Evolutionary conservation across 2,113 vertebrate genomes (phyloP).

Genomic region (Catharus minimus): DNA sequence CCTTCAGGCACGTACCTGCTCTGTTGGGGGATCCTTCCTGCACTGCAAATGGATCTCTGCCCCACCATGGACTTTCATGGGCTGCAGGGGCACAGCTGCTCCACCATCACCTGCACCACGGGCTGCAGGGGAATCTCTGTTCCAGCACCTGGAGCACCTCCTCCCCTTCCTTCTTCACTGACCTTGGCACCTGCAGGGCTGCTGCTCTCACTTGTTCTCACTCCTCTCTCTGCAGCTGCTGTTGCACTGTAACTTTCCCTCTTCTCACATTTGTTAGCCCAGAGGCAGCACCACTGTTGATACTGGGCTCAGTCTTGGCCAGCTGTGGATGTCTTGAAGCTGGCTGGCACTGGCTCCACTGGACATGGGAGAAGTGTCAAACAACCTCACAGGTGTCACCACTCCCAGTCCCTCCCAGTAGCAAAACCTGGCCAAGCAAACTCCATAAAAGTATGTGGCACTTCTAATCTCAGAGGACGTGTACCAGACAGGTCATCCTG

Average conservation of each 20-base stretch:
- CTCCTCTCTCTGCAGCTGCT: neutral
- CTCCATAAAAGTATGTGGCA: neutral
- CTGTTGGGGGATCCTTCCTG: neutral
- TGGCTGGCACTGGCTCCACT: fast-evolving
- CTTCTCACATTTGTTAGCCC: too few species aligned
- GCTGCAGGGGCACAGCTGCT: neutral
- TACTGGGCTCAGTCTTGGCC: fast-evolving
- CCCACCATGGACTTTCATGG: neutral
- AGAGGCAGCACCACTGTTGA: fast-evolving
- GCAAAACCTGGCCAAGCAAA: neutral
- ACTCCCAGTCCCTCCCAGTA: too few species aligned
- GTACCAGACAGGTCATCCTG: neutral
- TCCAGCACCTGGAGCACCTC: neutral
- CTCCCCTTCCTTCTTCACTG: neutral
- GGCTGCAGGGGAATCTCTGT: neutral
- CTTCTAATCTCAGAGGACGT: neutral
- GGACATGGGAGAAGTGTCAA: neutral
- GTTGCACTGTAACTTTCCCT: neutral
- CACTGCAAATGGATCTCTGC: neutral
- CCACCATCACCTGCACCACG: neutral
- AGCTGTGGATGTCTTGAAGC: neutral
- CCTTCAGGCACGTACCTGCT: neutral
- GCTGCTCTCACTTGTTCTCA: neutral
- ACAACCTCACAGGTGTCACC: neutral
- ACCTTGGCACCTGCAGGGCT: neutral